These are phyloP conservation scores for Spodoptera litura DNA, from an alignment of 1,140 invertebrate genomes.

Conservation along the genomic window DNA sequence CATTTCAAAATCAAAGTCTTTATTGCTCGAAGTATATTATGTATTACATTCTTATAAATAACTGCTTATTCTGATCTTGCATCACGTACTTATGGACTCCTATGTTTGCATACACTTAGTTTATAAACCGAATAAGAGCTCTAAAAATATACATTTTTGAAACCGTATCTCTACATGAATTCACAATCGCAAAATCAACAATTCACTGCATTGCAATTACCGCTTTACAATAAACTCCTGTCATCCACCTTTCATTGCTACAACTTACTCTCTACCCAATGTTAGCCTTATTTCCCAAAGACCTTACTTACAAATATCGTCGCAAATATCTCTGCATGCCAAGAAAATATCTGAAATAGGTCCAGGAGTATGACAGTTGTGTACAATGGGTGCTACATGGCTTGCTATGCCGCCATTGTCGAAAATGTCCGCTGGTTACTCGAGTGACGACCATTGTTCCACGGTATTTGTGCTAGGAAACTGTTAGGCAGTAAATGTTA, in stretches of 20 bases:
- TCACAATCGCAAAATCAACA: no score
- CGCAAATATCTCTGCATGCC: slow-evolving; percentile 15
- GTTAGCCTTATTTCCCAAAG: background rate
- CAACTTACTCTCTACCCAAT: background rate
- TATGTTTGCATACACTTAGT: no score
- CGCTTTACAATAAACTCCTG: no score
- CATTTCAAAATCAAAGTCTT: no score
- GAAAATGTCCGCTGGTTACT: slow-evolving; percentile 33
- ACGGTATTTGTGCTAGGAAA: slow-evolving; percentile 19
- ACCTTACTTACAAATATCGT: slow-evolving; percentile 19
- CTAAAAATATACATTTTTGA: no score
- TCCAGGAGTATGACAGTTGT: slow-evolving; percentile 8
- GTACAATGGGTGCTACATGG: slow-evolving; percentile 30
- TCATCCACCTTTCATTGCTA: background rate
- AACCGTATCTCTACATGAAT: no score
- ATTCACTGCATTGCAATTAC: no score
- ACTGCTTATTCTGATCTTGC: no score
- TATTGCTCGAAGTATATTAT: no score
- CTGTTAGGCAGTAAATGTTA: background rate
- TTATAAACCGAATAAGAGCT: no score
- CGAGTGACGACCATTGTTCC: slow-evolving; percentile 35
- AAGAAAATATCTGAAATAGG: slow-evolving; percentile 19
- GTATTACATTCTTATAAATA: no score
- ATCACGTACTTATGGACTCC: no score
- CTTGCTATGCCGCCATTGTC: slow-evolving; percentile 32